These are phyloP conservation scores for Acanthacorydalis orientalis DNA, from an alignment of 2,888 invertebrate genomes.

Conservation along the genomic window DNA sequence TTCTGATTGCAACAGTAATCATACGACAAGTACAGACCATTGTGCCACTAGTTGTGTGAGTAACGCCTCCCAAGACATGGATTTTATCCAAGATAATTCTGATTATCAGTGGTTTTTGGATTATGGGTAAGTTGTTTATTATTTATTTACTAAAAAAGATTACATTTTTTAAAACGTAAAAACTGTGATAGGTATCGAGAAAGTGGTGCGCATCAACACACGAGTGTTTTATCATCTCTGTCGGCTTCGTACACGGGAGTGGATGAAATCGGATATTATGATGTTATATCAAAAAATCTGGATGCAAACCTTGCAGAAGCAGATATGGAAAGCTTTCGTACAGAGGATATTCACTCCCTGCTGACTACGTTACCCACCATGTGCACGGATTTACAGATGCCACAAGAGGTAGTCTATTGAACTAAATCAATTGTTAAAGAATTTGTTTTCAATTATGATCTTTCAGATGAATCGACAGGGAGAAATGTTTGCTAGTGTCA, in stretches of 20 bases:
- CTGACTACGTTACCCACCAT: conserved; percentile 61
- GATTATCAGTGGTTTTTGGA: conserved; percentile 86
- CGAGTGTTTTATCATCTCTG: conserved; percentile 64
- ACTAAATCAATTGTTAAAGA: not conserved
- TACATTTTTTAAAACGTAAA: conserved; percentile 5
- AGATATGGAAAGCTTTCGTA: conserved; percentile 86
- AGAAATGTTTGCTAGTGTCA: conserved; percentile 69
- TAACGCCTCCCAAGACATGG: conserved; percentile 38
- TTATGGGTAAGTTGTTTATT: conserved; percentile 46
- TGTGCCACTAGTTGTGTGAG: conserved; percentile 21
- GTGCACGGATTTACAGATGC: conserved; percentile 31
- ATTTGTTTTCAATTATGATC: conserved; percentile 4
- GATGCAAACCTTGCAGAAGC: conserved; percentile 89
- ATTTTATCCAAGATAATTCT: conserved; percentile 71
- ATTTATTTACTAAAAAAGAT: conserved; percentile 1
- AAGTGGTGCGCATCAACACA: conserved; percentile 52
- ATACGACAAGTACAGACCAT: conserved; percentile 3
- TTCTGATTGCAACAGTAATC: conserved; percentile 37
- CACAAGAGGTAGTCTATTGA: conserved; percentile 22
- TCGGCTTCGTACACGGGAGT: conserved; percentile 51
- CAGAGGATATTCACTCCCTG: conserved; percentile 78
- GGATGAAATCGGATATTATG: conserved; percentile 49
- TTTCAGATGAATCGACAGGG: conserved; percentile 56
- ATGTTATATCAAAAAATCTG: conserved; percentile 72
- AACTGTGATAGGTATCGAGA: conserved; percentile 49